phyloP scores from a whole-genome alignment of 2,797 vertebrate species.

The Rhyacichthys aspro region DNA sequence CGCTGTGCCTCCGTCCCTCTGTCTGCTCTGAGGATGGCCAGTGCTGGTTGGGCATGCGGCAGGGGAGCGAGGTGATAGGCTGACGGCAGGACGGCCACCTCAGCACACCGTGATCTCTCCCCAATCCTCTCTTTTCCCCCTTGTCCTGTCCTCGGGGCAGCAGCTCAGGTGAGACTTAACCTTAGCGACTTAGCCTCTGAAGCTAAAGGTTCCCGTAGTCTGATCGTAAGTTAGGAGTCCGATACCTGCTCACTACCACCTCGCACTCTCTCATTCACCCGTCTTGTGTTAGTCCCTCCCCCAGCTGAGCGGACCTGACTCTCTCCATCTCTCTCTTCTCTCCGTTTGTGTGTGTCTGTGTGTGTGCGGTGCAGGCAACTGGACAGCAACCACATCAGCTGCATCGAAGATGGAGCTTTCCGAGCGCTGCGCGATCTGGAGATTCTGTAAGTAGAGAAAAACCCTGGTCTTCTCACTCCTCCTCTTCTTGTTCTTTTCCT shows the following conservation, averaged over 20 bases:
- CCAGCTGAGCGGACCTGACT: conserved; percentile 74
- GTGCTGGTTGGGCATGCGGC: conserved; percentile 63
- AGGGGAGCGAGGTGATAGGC: conserved; percentile 75
- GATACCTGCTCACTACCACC: conserved; percentile 51
- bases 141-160: conserved; percentile 62
- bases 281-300: conserved; percentile 65
- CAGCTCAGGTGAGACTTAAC: conserved; percentile 72
- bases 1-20: conserved; percentile 50
- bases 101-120: conserved; percentile 71
- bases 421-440: conserved; percentile 98
- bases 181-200: conserved; percentile 35
- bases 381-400: conserved; percentile 99
- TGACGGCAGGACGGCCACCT: conserved; percentile 78
- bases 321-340: conserved; percentile 71
- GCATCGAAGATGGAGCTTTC: conserved; percentile 99
- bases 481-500: conserved; percentile 12
- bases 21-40: conserved; percentile 65
- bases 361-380: conserved; percentile 88
- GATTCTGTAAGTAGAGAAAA: conserved; percentile 93
- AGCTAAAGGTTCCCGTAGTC: conserved; percentile 21
- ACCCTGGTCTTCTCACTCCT: conserved; percentile 21
- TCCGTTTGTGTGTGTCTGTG: conserved; percentile 33
- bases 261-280: conserved; percentile 51
- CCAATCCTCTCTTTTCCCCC: conserved; percentile 68
- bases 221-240: conserved; percentile 42